These are phyloP conservation scores for Nycticebus coucang DNA, from an alignment of 2,113 vertebrate species.

Conservation along the genomic window DNA sequence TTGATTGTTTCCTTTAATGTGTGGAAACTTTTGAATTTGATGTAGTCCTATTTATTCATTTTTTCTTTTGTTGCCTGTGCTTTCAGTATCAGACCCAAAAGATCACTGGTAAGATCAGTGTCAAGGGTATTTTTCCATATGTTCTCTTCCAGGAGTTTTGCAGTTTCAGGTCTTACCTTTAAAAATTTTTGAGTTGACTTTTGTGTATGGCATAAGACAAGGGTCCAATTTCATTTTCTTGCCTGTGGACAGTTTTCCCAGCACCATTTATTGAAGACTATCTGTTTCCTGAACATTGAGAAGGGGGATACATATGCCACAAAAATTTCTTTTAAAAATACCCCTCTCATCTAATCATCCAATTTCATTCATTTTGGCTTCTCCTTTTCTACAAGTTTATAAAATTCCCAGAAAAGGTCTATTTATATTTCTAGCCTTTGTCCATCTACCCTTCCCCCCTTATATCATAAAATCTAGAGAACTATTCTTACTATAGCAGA, in stretches of 20 bases:
- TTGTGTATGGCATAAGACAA: neutral
- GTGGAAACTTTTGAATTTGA: neutral
- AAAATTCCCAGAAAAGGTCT: neutral
- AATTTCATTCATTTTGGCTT: neutral
- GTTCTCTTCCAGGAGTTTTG: neutral
- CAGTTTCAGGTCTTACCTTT: neutral
- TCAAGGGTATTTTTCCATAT: neutral
- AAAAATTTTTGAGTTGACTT: neutral
- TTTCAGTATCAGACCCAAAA: neutral
- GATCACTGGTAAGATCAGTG: neutral
- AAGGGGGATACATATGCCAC: neutral
- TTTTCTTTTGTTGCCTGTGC: neutral
- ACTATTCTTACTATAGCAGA: neutral
- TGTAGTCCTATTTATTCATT: neutral
- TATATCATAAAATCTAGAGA: neutral
- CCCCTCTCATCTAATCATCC: neutral
- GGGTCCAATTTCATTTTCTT: neutral
- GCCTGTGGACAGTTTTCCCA: neutral
- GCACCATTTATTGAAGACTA: neutral
- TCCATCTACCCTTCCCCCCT: neutral
- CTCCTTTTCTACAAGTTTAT: slow-evolving; percentile 24
- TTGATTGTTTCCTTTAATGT: neutral
- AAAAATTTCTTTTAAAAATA: neutral
- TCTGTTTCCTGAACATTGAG: neutral
- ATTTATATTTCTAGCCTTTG: neutral